Base-by-base conservation (phyloP, 2,888 invertebrate genomes). In the Augiades crinisus region DNA sequence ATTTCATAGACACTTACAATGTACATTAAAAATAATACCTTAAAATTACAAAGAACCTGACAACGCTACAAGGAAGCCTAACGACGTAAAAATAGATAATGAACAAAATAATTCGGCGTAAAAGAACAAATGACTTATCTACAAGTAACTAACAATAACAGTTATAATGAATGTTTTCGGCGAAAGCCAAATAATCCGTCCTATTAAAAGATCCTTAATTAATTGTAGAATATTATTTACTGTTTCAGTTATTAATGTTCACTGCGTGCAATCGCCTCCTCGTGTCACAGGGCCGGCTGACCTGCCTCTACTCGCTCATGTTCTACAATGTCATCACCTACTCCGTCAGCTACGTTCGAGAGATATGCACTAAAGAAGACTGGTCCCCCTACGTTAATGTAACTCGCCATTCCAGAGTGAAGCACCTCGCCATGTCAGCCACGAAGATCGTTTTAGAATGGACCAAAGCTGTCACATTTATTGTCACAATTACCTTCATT, bases 271-370 rank as follows among this genome's bases (percentile, higher is more conserved):
- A 95, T 67, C 90, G 92, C 16, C 90, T 93, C 21, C 81, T 95
- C 21, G 86, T 92, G 24, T 88, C 90, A 1, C 90, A 91, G 69
- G 91, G 81, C 62, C 78, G 90, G 63, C 89, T 94, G 31, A 94
- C 94, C 0, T 93, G 93, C 34, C 90, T 95, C 16, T 95, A 95
- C 78, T 94, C 95, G 0, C 86, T 95, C 12, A 94, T 95, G 93
- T 95, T 95, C 81, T 95, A 95, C 90, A 95, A 95, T 76, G 95
- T 95, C 5, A 89, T 95, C 58, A 93, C 95, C 0, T 95, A 95
- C 79, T 94, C 95, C 64, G 92, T 94, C 7, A 91, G 92, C 61
- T 95, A 95, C 80, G 92, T 95, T 14, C 92, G 93, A 57, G 95
- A 95, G 69, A 85, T 94, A 5, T 90, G 93, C 59, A 93, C 93